Conservation (phyloP, 2,113 vertebrate species). For the Chauna torquata region DNA sequence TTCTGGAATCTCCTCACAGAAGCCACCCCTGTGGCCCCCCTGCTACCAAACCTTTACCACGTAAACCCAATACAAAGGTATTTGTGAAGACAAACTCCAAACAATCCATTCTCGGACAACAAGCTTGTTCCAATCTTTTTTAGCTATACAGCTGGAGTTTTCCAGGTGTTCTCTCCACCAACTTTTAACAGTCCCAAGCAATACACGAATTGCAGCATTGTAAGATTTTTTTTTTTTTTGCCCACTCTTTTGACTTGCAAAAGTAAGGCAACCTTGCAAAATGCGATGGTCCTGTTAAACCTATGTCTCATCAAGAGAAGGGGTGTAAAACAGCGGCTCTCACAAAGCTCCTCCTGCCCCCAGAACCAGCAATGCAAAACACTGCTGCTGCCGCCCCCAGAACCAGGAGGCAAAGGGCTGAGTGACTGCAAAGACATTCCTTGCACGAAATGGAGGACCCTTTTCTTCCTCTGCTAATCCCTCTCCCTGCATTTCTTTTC, state of each 20-base stretch:
- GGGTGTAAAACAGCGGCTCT: background rate
- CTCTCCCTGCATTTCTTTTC: background rate
- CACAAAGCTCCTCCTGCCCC: background rate
- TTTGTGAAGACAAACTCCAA: background rate
- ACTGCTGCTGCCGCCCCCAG: background rate
- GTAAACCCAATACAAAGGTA: too few species aligned
- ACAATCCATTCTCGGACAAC: background rate
- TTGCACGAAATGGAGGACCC: background rate
- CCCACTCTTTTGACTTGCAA: background rate
- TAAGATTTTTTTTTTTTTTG: background rate
- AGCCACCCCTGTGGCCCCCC: too few species aligned
- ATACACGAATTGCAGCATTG: background rate
- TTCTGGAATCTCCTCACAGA: too few species aligned
- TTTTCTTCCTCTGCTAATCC: background rate
- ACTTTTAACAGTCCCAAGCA: background rate
- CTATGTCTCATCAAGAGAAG: background rate
- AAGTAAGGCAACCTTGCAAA: background rate
- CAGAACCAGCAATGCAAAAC: background rate
- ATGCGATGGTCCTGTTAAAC: background rate
- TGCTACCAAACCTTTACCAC: too few species aligned
- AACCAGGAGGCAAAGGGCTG: fast-evolving
- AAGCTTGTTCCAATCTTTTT: background rate
- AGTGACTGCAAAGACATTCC: background rate
- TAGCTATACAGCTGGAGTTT: background rate
- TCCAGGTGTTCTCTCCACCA: background rate